These are phyloP conservation scores for Drosophila bocki DNA, from an alignment of 1,140 invertebrate species.

Conservation along the genomic window DNA sequence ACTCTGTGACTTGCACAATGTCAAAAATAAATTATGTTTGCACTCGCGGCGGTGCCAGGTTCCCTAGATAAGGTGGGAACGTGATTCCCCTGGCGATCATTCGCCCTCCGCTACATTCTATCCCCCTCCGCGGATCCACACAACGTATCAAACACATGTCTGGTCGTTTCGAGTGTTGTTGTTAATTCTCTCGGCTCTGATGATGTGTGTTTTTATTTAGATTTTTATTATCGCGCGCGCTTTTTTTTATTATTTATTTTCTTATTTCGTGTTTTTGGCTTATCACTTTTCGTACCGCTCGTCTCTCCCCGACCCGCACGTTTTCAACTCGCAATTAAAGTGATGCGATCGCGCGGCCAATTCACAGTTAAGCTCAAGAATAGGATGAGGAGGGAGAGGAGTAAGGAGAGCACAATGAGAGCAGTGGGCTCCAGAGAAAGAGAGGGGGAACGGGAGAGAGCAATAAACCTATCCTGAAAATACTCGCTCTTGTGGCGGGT, in stretches of 20 bases:
- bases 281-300: slow-evolving; percentile 44
- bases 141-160: slow-evolving; percentile 38
- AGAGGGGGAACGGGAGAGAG: slow-evolving; percentile 26
- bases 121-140: neutral
- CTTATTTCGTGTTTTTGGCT: slow-evolving; percentile 24
- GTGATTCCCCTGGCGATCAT: slow-evolving; percentile 40
- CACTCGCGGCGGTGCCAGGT: slow-evolving; percentile 34
- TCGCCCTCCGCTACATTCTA: slow-evolving; percentile 2
- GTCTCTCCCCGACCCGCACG: neutral
- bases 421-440: slow-evolving; percentile 18
- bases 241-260: slow-evolving; percentile 4
- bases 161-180: slow-evolving; percentile 63
- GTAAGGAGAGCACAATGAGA: slow-evolving; percentile 4
- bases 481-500: slow-evolving; percentile 44
- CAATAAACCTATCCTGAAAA: slow-evolving; percentile 48
- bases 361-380: slow-evolving; percentile 70
- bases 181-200: slow-evolving; percentile 65
- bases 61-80: slow-evolving; percentile 40
- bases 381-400: neutral
- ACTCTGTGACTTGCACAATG: slow-evolving; percentile 32
- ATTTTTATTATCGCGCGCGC: slow-evolving; percentile 67
- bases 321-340: slow-evolving; percentile 38
- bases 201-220: slow-evolving; percentile 67
- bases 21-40: slow-evolving; percentile 41
- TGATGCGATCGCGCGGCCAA: slow-evolving; percentile 55